Evolutionary conservation across 2,113 vertebrate genomes (phyloP).

Genomic region (Leptosomus discolor): DNA sequence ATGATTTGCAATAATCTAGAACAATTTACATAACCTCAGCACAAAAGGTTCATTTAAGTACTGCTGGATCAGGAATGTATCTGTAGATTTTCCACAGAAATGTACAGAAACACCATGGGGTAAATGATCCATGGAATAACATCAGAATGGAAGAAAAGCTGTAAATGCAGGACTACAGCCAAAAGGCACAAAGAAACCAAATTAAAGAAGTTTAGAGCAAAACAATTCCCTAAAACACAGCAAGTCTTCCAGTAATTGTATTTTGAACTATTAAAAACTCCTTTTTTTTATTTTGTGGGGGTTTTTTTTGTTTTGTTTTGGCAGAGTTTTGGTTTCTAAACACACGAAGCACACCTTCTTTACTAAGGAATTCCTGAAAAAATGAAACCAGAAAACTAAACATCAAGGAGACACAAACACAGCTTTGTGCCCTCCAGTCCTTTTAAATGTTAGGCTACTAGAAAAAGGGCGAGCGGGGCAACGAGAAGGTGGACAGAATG

Average conservation of each 20-base stretch:
- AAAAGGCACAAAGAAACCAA: slow-evolving; percentile 36
- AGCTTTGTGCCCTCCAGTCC: not conserved
- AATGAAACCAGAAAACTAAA: not conserved
- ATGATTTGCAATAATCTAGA: not conserved
- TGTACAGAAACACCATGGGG: not conserved
- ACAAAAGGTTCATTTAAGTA: not conserved
- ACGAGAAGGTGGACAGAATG: not conserved
- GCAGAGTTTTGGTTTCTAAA: not conserved
- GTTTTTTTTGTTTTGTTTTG: not conserved
- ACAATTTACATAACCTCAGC: not conserved
- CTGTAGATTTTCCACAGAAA: slow-evolving; percentile 10
- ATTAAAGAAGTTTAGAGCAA: slow-evolving; percentile 17
- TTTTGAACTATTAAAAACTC: not conserved
- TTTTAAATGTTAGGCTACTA: not conserved
- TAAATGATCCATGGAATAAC: slow-evolving; percentile 35
- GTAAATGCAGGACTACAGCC: slow-evolving; percentile 13
- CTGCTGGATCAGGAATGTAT: not conserved
- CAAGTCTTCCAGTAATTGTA: not conserved
- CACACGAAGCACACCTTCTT: not conserved
- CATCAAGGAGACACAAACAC: not conserved
- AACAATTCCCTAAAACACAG: not conserved
- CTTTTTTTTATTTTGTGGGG: not conserved
- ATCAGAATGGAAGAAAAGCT: slow-evolving; percentile 39
- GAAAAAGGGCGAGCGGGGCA: not conserved
- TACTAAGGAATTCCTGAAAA: not conserved